Evolutionary conservation across 2,113 vertebrate genomes (phyloP).

Genomic region (Xenopus laevis): DNA sequence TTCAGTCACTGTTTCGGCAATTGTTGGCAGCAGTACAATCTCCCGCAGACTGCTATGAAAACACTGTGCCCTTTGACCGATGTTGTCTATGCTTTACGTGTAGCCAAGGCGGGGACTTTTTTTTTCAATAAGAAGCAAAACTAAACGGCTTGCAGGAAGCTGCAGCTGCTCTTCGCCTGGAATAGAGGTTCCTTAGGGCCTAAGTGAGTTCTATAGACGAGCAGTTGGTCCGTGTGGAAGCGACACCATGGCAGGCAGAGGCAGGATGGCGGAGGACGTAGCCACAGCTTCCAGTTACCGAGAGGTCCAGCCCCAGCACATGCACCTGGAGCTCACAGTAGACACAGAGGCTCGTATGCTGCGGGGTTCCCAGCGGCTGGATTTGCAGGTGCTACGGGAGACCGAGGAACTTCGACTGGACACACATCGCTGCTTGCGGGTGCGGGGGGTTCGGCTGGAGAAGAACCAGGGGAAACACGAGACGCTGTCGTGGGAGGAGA

Average conservation of each 20-base stretch:
- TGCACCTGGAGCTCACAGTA: constrained; percentile 62
- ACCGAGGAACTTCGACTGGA: constrained; percentile 59
- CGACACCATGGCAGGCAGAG: constrained; percentile 13
- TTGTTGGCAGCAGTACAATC: too few species aligned
- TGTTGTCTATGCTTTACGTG: too few species aligned
- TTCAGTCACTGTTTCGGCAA: too few species aligned
- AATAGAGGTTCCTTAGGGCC: too few species aligned
- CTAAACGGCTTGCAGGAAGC: too few species aligned
- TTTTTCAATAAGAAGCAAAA: too few species aligned
- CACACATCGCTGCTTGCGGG: constrained; percentile 59
- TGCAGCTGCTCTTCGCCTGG: too few species aligned
- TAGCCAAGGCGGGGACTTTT: too few species aligned
- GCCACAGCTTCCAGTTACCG: constrained; percentile 64
- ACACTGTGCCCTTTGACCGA: too few species aligned
- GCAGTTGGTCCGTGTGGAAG: too few species aligned
- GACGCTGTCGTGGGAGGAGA: constrained; percentile 47
- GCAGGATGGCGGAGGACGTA: constrained; percentile 51
- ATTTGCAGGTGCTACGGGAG: constrained; percentile 55
- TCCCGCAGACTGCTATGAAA: too few species aligned
- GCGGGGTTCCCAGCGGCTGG: constrained; percentile 53
- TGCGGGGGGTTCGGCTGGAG: constrained; percentile 45
- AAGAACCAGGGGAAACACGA: constrained; percentile 10
- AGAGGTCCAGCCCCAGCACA: constrained; percentile 59
- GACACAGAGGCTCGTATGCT: constrained; percentile 57
- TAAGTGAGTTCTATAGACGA: too few species aligned